Evolutionary conservation across 2,888 invertebrate species (phyloP).

Genomic region (Boloria selene): DNA sequence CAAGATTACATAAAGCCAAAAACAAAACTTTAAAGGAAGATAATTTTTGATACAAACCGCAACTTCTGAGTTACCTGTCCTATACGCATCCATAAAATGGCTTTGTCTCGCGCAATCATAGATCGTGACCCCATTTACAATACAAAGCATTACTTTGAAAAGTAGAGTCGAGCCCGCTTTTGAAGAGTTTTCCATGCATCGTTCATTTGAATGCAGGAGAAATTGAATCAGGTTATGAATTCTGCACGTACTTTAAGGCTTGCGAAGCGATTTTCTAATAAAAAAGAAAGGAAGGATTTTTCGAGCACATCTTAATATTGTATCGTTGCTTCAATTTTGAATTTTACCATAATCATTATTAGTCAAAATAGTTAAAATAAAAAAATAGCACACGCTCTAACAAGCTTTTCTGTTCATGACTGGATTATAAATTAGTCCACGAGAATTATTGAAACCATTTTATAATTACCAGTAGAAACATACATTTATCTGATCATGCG

Average conservation of each 20-base stretch:
- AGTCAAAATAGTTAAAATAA: not conserved
- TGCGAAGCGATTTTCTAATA: constrained; percentile 9
- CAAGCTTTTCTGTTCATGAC: not conserved
- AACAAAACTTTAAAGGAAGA: not conserved
- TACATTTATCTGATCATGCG: constrained; percentile 16
- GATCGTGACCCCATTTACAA: constrained; percentile 39
- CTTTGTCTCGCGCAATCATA: constrained; percentile 33
- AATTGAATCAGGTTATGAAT: constrained; percentile 33
- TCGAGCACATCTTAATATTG: not conserved
- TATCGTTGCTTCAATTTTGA: too few relatives aligned
- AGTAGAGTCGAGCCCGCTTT: constrained; percentile 29
- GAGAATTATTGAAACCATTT: constrained; percentile 10
- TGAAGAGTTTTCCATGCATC: constrained; percentile 29
- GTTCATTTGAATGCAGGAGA: constrained; percentile 31
- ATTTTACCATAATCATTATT: too few relatives aligned
- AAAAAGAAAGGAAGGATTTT: constrained; percentile 12
- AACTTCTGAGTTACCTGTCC: constrained; percentile 30
- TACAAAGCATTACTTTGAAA: constrained; percentile 34
- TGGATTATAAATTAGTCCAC: not conserved
- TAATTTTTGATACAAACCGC: constrained; percentile 19
- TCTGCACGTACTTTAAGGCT: constrained; percentile 7
- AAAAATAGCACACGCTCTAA: not conserved
- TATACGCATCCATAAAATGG: constrained; percentile 36
- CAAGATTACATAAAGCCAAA: too few relatives aligned
- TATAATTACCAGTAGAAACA: not conserved